Percentiles rank a stretch among this genome's conserved stretches.
These are phyloP conservation scores for Lepus townsendii DNA, from an alignment of 2,797 vertebrate genomes.

Conservation along the genomic window DNA sequence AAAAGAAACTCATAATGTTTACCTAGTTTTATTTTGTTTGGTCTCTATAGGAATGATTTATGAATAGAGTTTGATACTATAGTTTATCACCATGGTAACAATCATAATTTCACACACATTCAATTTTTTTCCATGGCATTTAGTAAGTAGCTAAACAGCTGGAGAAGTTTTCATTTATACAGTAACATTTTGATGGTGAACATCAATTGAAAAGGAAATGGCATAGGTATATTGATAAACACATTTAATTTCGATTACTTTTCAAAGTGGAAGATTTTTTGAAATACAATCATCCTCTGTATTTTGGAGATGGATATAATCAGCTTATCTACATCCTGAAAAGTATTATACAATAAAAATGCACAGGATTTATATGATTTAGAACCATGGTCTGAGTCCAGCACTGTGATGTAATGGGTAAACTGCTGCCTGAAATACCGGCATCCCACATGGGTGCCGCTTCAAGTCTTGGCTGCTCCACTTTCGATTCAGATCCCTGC, in stretches of 20 bases:
- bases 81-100: conserved; percentile 39
- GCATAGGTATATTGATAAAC: background rate
- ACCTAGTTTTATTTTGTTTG: background rate
- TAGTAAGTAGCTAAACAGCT: background rate
- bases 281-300: background rate
- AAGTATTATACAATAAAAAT: conserved; percentile 20
- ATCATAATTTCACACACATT: conserved; percentile 2
- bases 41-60: background rate
- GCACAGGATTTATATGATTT: background rate
- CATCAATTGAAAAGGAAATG: conserved; percentile 4
- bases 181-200: conserved; percentile 28
- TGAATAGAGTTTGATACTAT: conserved; percentile 31
- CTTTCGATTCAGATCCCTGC: no score
- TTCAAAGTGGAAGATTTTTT: background rate
- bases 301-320: conserved; percentile 12
- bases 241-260: background rate
- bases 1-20: conserved; percentile 16
- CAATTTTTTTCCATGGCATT: conserved; percentile 9
- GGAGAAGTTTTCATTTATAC: conserved; percentile 16
- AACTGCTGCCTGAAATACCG: no score
- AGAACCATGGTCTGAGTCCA: background rate
- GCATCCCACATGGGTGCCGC: no score
- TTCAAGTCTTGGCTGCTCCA: no score
- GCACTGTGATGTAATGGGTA: no score
- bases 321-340: background rate